Base-by-base conservation (phyloP, 2,113 vertebrate species). In the Oncorhynchus tshawytscha region DNA sequence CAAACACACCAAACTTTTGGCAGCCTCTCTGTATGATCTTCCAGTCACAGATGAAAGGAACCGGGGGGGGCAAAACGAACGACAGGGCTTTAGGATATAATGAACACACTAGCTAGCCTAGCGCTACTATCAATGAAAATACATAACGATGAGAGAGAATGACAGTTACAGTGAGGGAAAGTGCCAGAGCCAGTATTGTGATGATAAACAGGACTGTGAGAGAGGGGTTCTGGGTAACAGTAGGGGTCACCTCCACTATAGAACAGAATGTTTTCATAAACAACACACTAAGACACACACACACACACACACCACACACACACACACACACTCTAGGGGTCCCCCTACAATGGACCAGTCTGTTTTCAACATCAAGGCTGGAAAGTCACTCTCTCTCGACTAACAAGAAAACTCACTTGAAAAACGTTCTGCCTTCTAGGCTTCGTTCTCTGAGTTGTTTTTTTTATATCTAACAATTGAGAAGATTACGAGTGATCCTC, bases 91-190 rank as follows among this genome's bases (percentile, higher is more conserved):
- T 54, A 77, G 74, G 70, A 90, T 87, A 83, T 78, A 73, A 73
- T 70, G 76, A 84, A 73, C 85, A 83, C 78, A 84, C 75, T 78
- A 54, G 51, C 51, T 54, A 54, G 51, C 51, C 51, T 18, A 18
- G 51, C 15, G 73, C 82, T 75, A 86, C 90, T 91, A 86, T 90
- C 82, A 91, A 90, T 89, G 72, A 88, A 89, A 91, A 89, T 87
- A 90, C 86, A 89, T 85, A 89, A 86, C 87, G 51, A 18, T 15
- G 12, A 18, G 51, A 18, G 51, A 54, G 86, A 84, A 83, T 79
- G 87, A 75, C 78, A 74, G 73, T 86, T 85, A 87, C 83, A 87
- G 85, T 67, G 73, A 88, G 84, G 83, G 79, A 86, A 87, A 87
- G 84, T 78, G 82, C 84, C 86, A 90, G 82, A 77, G 84, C 86